Conservation (phyloP, 1,140 invertebrate genomes). For the Hylyphantes graminicola region DNA sequence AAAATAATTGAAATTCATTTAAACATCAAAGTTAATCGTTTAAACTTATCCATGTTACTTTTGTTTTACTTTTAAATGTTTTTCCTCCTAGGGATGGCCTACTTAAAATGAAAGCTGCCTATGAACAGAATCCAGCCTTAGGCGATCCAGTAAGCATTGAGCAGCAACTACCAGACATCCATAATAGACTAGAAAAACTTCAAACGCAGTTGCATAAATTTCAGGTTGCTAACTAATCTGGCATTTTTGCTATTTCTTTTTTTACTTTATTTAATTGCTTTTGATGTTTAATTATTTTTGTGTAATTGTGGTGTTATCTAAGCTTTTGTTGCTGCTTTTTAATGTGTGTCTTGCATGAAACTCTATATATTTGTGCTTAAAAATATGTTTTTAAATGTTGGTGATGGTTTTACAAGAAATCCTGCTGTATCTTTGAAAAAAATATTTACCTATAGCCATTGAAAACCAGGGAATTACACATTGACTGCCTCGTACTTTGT, state of each 20-base stretch:
- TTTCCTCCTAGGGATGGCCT: conserved; percentile 82
- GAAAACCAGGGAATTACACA: too few relatives aligned
- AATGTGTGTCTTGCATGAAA: too few relatives aligned
- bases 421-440: too few relatives aligned
- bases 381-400: too few relatives aligned
- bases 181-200: conserved; percentile 90
- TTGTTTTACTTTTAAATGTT: background rate
- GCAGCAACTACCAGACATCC: conserved; percentile 93
- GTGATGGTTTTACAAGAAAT: too few relatives aligned
- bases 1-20: background rate
- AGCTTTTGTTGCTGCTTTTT: too few relatives aligned
- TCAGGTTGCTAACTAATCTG: conserved; percentile 69
- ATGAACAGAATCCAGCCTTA: conserved; percentile 92
- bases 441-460: too few relatives aligned
- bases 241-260: background rate
- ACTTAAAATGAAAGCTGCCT: conserved; percentile 98
- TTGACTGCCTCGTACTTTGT: too few relatives aligned
- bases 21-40: background rate
- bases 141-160: conserved; percentile 96
- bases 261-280: background rate
- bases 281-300: background rate
- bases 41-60: background rate
- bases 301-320: background rate
- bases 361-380: too few relatives aligned
- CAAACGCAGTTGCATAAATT: conserved; percentile 81